Evolutionary conservation across 2,888 invertebrate genomes (phyloP).

Genomic region (Xanthorhoe spadicearia): DNA sequence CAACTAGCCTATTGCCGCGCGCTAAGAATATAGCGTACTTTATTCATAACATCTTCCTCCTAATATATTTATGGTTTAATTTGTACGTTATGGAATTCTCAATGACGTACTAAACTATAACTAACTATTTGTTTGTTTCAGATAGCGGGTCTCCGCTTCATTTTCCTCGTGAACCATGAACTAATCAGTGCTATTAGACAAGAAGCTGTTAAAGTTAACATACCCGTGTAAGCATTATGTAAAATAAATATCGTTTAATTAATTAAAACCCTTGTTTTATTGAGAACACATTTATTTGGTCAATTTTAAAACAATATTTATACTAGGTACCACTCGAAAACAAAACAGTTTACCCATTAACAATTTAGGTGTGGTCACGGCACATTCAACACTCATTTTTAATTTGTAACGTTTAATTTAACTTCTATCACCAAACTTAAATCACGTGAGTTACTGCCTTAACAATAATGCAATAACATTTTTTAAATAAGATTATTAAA

Average conservation of each 20-base stretch:
- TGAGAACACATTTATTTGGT: conserved; percentile 85
- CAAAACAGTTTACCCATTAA: conserved; percentile 64
- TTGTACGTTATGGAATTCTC: background rate
- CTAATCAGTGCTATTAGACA: conserved; percentile 94
- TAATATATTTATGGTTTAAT: background rate
- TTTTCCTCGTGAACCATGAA: conserved; percentile 96
- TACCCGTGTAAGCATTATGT: conserved; percentile 66
- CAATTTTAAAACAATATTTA: conserved; percentile 77
- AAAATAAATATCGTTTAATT: conserved; percentile 38
- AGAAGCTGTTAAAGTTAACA: conserved; percentile 92
- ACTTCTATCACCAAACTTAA: conserved; percentile 76
- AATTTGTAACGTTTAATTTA: conserved; percentile 51
- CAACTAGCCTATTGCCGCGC: too few species aligned
- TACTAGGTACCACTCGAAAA: conserved; percentile 80
- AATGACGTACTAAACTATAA: background rate
- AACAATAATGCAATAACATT: conserved; percentile 74
- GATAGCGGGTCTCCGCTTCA: conserved; percentile 96
- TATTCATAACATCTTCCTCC: background rate
- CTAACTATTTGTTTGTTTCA: conserved; percentile 57
- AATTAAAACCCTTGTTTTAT: conserved; percentile 61
- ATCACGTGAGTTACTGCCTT: conserved; percentile 82
- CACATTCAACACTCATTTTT: conserved; percentile 48
- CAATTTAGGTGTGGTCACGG: conserved; percentile 55
- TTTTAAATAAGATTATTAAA: conserved; percentile 49
- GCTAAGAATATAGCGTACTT: background rate